Evolutionary conservation across 2,888 invertebrate species (phyloP), one percentile per base, ranked within the genome.

Genomic region (Eupithecia inturbata): DNA sequence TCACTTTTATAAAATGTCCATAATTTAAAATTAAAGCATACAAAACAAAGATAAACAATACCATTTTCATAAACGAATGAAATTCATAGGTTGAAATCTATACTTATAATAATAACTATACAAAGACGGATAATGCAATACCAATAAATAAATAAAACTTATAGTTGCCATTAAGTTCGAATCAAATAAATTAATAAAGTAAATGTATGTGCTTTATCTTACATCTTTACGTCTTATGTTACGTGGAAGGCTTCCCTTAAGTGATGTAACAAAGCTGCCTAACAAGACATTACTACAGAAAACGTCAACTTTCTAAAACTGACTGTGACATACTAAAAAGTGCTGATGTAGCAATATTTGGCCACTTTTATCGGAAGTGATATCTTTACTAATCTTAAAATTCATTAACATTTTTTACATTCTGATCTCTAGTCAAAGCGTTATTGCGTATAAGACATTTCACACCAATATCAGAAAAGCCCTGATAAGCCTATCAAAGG

Each of bases 341-440:
- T 77, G 76, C 73, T 26, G 33, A 73, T 75, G 73, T 75, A 77
- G 33, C 73, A 69, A 41, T 72, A 75, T 79, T 80, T 80, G 79
- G 80, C 80, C 75, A 75, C 79, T 75, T 68, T 72, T 28, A 67
- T 75, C 67, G 79, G 80, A 79, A 79, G 79, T 78, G 77, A 63
- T 71, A 33, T 33, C 67, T 71, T 67, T 53, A 33, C 31, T 39
- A 60, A 31, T 31, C 62, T 62, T 62, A 62, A 3, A 14, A 22
- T 66, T 39, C 26, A 39, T 26, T 41, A 14, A 41, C 16, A 66
- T 26, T 66, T 66, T 26, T 22, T 64, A 63, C 6, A 2, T 22
- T 63, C n/a, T 63, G 22, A 53, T 1, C 22, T 10, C 9, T 53
- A 2, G n/a, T 53, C n/a, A 22, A 10, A 22, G 22, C 49, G n/a